Evolutionary conservation across 2,113 vertebrate genomes (phyloP), one percentile per base, ranked within the genome.

Genomic region (Nycticebus coucang): DNA sequence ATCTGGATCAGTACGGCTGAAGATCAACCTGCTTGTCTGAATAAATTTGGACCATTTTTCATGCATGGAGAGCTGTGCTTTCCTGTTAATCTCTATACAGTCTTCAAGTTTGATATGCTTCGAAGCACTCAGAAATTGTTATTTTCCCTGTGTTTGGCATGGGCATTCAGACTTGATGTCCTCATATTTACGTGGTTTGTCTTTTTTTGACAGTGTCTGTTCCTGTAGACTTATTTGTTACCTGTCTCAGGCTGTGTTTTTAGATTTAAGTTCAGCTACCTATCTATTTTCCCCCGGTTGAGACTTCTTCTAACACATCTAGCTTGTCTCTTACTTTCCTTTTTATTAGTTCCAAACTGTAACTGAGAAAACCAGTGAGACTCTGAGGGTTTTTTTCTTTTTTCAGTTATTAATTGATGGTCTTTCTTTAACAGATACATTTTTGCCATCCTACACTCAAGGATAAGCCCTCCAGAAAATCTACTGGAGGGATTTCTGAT

Each of bases 41-140:
- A 66, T 90, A 59, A 92, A 92, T 90, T 87, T 78, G n/a, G 37
- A 57, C n/a, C 33, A 37, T 13, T 74, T 93, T 90, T 80, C 37
- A 50, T 60, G 78, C 30, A 19, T 87, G n/a, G 41, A 64, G 15
- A 57, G 41, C 24, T 59, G 87, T 87, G 14, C 45, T 60, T 84
- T 90, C 19, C 22, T 80, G 18, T 35, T 50, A 28, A 28, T 60
- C 55, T 74, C 37, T 87, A 55, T 2, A 69, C 33, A 92, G 19
- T 64, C 33, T 72, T 86, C 28, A 85, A 81, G 14, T 81, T 19
- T 74, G 37, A 77, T 71, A 72, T 14, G 7, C 64, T 96, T 89
- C 72, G 81, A 74, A 84, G 22, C 33, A 33, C 24, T 84, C 60
- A n/a, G 81, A 68, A 53, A 59, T 55, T 95, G 19, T 60, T 82